Evolutionary conservation across 1,140 invertebrate species (phyloP).

Genomic region (Reticulitermes speratus): DNA sequence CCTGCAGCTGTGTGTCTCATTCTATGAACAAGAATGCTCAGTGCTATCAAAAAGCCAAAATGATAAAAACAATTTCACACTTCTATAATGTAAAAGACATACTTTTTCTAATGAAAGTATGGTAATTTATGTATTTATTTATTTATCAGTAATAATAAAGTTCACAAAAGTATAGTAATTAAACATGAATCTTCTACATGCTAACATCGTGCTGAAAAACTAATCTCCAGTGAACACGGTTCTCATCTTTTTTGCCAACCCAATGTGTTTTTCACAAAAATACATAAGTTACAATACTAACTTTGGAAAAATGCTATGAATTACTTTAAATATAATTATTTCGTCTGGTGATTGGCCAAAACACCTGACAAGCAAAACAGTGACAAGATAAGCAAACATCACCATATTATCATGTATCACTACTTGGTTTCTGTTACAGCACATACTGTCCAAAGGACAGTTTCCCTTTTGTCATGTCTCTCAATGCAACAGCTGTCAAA

Average conservation of each 20-base stretch:
- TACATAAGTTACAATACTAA: slow-evolving; percentile 2
- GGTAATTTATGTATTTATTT: not conserved
- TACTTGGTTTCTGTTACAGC: not conserved
- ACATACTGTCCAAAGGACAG: not conserved
- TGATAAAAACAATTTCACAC: no score
- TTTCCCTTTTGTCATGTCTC: no score
- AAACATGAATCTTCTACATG: not conserved
- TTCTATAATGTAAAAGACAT: no score
- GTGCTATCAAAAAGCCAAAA: no score
- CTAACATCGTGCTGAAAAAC: slow-evolving; percentile 18
- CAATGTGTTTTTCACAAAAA: not conserved
- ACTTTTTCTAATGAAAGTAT: not conserved
- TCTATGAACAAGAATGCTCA: no score
- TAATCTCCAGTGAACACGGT: not conserved
- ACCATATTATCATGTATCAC: not conserved
- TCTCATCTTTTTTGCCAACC: not conserved
- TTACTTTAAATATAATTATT: not conserved
- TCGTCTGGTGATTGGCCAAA: not conserved
- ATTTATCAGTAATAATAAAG: not conserved
- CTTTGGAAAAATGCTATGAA: not conserved
- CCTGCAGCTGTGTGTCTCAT: no score
- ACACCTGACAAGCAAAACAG: not conserved
- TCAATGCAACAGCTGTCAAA: no score
- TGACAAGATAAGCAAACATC: not conserved
- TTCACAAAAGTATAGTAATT: slow-evolving; percentile 17